phyloP scores from a whole-genome alignment of 2,113 vertebrate species.

The Philantomba maxwellii region DNA sequence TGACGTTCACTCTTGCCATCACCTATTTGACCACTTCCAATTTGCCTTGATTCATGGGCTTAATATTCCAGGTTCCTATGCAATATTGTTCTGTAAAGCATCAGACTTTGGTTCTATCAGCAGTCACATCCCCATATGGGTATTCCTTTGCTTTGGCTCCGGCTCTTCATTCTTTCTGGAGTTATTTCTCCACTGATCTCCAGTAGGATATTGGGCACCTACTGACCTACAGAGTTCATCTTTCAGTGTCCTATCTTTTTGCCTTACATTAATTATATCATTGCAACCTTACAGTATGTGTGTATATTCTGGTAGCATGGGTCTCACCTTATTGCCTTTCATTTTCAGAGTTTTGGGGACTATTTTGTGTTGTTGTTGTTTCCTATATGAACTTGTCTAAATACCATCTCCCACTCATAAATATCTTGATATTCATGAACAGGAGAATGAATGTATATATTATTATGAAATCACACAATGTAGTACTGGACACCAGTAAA shows the following conservation, averaged over 20 bases:
- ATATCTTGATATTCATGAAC: background rate
- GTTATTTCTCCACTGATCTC: background rate
- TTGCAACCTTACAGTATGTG: background rate
- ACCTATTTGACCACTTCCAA: background rate
- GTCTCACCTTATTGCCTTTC: background rate
- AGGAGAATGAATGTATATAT: background rate
- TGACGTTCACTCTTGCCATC: accelerated
- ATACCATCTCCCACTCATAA: background rate
- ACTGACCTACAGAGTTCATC: background rate
- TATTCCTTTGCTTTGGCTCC: accelerated
- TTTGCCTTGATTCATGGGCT: background rate
- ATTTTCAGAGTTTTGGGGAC: background rate
- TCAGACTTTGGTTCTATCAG: background rate
- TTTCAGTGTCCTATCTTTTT: background rate
- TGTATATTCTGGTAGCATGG: background rate
- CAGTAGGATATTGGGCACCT: background rate
- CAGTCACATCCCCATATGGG: background rate
- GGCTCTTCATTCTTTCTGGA: background rate
- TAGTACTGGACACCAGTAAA: background rate
- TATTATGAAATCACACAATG: background rate
- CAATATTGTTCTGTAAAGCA: background rate
- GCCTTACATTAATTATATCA: background rate
- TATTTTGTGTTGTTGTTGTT: background rate
- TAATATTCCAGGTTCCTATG: background rate
- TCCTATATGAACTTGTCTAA: background rate